A percentile compares a stretch with the other conserved stretches of the same genome.
These are phyloP conservation scores for Malthinus seriepunctatus DNA, from an alignment of 2,888 invertebrate genomes.

Conservation along the genomic window DNA sequence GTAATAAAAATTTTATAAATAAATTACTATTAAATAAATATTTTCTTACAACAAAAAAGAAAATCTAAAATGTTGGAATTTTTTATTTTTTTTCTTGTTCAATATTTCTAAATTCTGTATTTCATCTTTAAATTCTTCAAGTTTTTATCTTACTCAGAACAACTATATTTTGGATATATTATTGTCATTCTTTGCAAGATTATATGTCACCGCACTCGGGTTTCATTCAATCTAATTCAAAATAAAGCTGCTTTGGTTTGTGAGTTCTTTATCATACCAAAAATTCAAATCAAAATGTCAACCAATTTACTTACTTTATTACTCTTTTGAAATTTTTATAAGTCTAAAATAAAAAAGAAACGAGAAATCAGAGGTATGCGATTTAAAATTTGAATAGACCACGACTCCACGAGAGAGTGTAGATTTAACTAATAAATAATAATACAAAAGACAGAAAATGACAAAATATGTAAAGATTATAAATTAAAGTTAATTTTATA, in stretches of 20 bases:
- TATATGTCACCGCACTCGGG: slow-evolving; percentile 29
- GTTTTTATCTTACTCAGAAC: slow-evolving; percentile 19
- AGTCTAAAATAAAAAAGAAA: slow-evolving; percentile 22
- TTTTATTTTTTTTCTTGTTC: slow-evolving; percentile 6
- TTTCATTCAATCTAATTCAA: slow-evolving; percentile 31
- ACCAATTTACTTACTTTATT: slow-evolving; percentile 27
- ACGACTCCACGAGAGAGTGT: too few relatives aligned
- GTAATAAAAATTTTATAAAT: too few relatives aligned
- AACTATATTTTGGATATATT: slow-evolving; percentile 13
- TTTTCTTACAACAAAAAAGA: too few relatives aligned
- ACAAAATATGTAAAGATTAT: too few relatives aligned
- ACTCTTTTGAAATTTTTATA: background rate
- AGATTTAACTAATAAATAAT: too few relatives aligned
- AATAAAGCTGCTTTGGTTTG: slow-evolving; percentile 30
- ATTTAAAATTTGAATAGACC: too few relatives aligned
- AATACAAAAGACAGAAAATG: too few relatives aligned
- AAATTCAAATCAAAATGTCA: slow-evolving; percentile 29
- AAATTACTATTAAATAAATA: too few relatives aligned
- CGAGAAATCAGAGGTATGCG: slow-evolving; percentile 20
- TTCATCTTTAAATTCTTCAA: slow-evolving; percentile 12
- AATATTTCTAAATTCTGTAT: slow-evolving; percentile 27
- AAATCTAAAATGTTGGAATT: too few relatives aligned
- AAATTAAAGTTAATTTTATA: too few relatives aligned
- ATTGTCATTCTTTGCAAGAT: slow-evolving; percentile 23
- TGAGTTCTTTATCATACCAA: slow-evolving; percentile 29